Conservation (phyloP, 2,888 invertebrate genomes). For the Neoscelio sp. region DNA sequence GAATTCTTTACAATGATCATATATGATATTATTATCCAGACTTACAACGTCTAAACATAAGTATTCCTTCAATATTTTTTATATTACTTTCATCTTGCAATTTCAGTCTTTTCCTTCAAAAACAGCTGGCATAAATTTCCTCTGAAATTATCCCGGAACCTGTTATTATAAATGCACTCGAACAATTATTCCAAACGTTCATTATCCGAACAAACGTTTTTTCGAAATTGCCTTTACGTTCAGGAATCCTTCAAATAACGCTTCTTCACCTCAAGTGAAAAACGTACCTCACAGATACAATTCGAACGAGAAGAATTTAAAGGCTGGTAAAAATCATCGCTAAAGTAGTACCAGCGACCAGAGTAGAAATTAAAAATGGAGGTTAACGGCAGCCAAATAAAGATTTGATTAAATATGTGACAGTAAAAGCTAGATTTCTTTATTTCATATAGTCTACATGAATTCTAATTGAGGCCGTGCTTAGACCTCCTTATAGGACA, state of each 20-base stretch:
- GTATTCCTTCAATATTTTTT: constrained; percentile 2
- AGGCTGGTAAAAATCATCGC: constrained; percentile 1
- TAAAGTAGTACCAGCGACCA: no score
- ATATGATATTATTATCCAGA: not conserved
- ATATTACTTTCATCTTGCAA: not conserved
- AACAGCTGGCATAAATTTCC: not conserved
- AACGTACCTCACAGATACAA: not conserved
- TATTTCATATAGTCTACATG: no score
- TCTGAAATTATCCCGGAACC: constrained; percentile 2
- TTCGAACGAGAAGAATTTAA: constrained; percentile 4
- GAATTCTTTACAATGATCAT: constrained; percentile 21
- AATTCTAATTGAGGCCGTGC: no score
- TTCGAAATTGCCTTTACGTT: not conserved
- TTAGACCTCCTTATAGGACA: no score
- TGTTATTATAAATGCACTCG: constrained; percentile 20
- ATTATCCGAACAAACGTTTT: constrained; percentile 2
- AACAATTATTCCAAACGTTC: constrained; percentile 31
- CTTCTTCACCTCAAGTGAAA: constrained; percentile 1
- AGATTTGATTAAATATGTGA: no score
- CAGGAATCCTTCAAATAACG: not conserved
- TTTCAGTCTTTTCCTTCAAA: constrained; percentile 13
- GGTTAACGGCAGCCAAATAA: no score
- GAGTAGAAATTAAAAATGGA: no score
- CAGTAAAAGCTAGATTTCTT: no score
- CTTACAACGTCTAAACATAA: no score